A percentile compares a stretch with the other conserved stretches of the same genome.
phyloP scores from a whole-genome alignment of 2,888 invertebrate species.

The Sinelater perroti region DNA sequence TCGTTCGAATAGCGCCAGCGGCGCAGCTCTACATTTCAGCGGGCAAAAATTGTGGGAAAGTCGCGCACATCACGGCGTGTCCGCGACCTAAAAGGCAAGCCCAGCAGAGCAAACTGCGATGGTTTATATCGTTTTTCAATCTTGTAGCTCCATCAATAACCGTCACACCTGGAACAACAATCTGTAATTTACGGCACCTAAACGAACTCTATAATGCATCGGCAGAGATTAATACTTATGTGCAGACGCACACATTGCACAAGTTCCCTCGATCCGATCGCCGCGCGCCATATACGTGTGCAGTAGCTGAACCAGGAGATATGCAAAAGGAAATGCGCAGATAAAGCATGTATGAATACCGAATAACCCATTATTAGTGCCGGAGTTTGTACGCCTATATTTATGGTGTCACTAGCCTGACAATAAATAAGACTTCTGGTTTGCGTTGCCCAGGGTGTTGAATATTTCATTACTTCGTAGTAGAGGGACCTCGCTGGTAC shows the following conservation, averaged over 20 bases:
- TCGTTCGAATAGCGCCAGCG: too few relatives aligned
- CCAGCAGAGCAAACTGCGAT: constrained; percentile 36
- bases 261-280: constrained; percentile 13
- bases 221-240: constrained; percentile 16
- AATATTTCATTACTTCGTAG: constrained; percentile 14
- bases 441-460: constrained; percentile 10
- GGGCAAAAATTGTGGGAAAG: too few relatives aligned
- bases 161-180: constrained; percentile 41
- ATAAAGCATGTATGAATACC: constrained; percentile 29
- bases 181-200: constrained; percentile 24
- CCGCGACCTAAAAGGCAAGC: constrained; percentile 6
- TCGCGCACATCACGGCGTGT: constrained; percentile 2
- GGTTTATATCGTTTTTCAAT: constrained; percentile 43
- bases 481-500: background rate
- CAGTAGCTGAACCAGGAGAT: constrained; percentile 23
- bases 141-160: constrained; percentile 40
- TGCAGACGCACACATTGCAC: constrained; percentile 17
- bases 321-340: constrained; percentile 25
- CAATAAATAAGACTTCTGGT: constrained; percentile 22
- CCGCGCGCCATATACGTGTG: constrained; percentile 23
- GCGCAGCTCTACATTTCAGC: too few relatives aligned
- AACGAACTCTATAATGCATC: constrained; percentile 21
- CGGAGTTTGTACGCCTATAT: constrained; percentile 19
- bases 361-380: constrained; percentile 25
- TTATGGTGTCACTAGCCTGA: constrained; percentile 20